Base-by-base conservation (phyloP, 2,113 vertebrate species). In the Caloenas nicobarica region DNA sequence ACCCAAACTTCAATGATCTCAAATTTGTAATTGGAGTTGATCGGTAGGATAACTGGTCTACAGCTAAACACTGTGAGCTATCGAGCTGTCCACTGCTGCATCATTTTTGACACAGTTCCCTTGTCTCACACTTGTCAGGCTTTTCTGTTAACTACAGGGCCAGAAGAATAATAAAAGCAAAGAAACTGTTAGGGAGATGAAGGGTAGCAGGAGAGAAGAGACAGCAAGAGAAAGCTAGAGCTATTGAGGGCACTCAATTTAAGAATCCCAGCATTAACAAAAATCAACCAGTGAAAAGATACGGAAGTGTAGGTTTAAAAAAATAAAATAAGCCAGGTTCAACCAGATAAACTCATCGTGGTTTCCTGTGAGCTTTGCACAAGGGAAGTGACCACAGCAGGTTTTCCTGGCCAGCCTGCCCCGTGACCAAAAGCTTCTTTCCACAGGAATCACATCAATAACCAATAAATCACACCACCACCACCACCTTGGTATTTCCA, bases 401-500 rank as follows among this genome's bases (percentile, higher is more conserved):
- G 24, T 48, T 36, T 57, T 77, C 50, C 62, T 22, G 29, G 33
- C 14, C n/a, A 79, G 51, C 33, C 53, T 62, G 62, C 66, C 86
- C 40, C 10, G 3, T 3, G 36, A 8, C 10, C 19, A 22, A 74
- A 74, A 28, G 19, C 16, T 69, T 15, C 18, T 4, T 68, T 53
- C 57, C 56, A 34, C 2, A 2, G 23, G 48, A 68, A 31, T 44
- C 48, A 18, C 10, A 40, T 0, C 82, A 16, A 28, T 24, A 14
- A 56, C 25, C 69, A 88, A 44, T 26, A 69, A 96, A 93, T 92
- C 29, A 13, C 83, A 86, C 48, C 71, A 81, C 34, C 74, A 38
- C 13, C 31, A 60, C 7, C 71, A 89, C 85, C 95, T 96, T 84
- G 72, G 94, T 97, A 97, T 97, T 97, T 95, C 83, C 97, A 89